phyloP scores from a whole-genome alignment of 1,140 invertebrate genomes.

The Caerostris extrusa region DNA sequence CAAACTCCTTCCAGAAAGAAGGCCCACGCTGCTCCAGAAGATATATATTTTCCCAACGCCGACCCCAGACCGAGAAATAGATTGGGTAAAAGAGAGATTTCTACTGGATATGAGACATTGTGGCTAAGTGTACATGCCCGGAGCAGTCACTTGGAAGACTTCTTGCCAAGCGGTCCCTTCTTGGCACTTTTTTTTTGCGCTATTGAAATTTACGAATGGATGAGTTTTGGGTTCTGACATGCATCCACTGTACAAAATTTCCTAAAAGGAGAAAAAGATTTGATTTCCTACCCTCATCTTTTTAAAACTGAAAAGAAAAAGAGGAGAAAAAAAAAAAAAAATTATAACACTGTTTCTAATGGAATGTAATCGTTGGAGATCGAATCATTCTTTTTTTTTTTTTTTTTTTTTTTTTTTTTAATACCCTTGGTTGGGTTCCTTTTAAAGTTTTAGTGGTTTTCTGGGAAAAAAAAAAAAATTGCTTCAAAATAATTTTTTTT shows the following conservation, averaged over 20 bases:
- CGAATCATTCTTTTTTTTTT: not conserved
- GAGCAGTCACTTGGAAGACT: constrained; percentile 48
- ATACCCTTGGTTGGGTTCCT: not conserved
- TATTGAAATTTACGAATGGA: constrained; percentile 35
- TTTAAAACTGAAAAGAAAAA: not conserved
- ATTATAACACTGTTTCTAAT: not conserved
- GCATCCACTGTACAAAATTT: not conserved
- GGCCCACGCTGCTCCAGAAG: constrained; percentile 42
- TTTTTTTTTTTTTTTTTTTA: not conserved
- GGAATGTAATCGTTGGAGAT: not conserved
- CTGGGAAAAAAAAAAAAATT: too few species aligned
- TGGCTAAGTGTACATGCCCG: constrained; percentile 63
- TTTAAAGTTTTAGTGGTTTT: not conserved
- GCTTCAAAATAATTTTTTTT: too few species aligned
- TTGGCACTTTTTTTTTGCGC: not conserved
- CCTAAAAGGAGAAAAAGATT: not conserved
- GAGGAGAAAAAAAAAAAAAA: not conserved
- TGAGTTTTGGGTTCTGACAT: constrained; percentile 20
- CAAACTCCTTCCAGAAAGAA: constrained; percentile 66
- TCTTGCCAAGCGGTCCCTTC: not conserved
- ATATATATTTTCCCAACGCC: constrained; percentile 57
- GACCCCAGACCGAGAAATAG: constrained; percentile 65
- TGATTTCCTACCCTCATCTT: not conserved
- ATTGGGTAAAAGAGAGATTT: constrained; percentile 51
- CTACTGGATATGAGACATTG: constrained; percentile 67